Conservation (phyloP, 2,888 invertebrate species). For the Conistra vaccinii region DNA sequence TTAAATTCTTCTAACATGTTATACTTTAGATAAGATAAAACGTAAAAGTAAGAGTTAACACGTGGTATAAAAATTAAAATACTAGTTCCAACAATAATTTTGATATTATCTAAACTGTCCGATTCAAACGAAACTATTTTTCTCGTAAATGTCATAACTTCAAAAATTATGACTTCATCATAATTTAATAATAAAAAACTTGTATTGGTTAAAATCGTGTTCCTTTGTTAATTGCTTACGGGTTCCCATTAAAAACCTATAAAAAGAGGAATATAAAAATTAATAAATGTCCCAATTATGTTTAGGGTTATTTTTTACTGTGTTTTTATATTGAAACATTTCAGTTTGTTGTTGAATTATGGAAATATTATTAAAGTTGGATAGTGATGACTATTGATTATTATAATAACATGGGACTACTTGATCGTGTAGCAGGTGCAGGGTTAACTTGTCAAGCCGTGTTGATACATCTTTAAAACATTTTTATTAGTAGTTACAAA, state of each 20-base stretch:
- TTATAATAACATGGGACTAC: slow-evolving; percentile 35
- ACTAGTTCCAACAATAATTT: slow-evolving; percentile 21
- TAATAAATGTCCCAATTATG: slow-evolving; percentile 62
- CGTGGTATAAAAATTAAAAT: slow-evolving; percentile 20
- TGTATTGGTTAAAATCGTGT: slow-evolving; percentile 49
- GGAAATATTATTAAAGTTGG: slow-evolving; percentile 31
- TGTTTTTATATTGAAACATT: slow-evolving; percentile 21
- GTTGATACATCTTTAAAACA: slow-evolving; percentile 12
- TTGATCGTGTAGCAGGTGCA: slow-evolving; percentile 52
- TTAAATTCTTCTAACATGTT: slow-evolving; percentile 55
- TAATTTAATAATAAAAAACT: slow-evolving; percentile 18
- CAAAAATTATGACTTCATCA: slow-evolving; percentile 58
- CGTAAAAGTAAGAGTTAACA: slow-evolving; percentile 23
- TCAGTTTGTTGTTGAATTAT: slow-evolving; percentile 31
- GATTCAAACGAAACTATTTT: slow-evolving; percentile 50
- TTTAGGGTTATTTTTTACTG: slow-evolving; percentile 13
- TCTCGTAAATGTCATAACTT: slow-evolving; percentile 60
- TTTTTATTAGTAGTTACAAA: slow-evolving; percentile 1
- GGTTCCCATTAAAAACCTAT: slow-evolving; percentile 68
- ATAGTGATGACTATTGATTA: slow-evolving; percentile 48
- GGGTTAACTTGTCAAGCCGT: slow-evolving; percentile 48
- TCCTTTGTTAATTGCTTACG: slow-evolving; percentile 60
- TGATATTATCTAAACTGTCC: slow-evolving; percentile 55
- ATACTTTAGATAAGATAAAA: slow-evolving; percentile 44
- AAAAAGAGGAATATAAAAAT: slow-evolving; percentile 65